Conservation (phyloP, 1,140 invertebrate genomes). For the Oreohelix idahoensis region DNA sequence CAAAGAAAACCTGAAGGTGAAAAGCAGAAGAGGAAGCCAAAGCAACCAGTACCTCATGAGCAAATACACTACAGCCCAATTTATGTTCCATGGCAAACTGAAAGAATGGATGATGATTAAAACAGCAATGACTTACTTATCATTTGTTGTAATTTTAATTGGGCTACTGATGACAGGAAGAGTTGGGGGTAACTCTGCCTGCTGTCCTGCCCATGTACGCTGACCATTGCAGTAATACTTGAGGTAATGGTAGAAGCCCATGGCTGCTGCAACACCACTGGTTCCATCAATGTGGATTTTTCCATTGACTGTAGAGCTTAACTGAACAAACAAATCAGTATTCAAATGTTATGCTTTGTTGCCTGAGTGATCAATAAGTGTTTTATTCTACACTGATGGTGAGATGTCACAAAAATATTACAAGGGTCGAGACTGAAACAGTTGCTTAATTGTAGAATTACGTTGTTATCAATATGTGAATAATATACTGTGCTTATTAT, state of each 20-base stretch:
- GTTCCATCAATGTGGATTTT: constrained; percentile 78
- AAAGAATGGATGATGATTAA: neutral
- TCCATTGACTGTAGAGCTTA: constrained; percentile 22
- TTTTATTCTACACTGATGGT: no score
- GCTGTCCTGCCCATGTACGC: constrained; percentile 87
- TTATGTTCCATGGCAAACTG: no score
- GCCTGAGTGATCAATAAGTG: neutral
- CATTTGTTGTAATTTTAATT: constrained; percentile 68
- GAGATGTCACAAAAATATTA: no score
- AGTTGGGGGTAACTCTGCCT: constrained; percentile 66
- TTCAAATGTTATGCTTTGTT: neutral
- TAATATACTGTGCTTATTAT: no score
- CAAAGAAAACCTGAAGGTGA: no score
- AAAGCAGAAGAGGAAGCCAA: no score
- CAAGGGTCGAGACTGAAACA: no score
- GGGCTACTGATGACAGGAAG: constrained; percentile 61
- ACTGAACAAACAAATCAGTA: neutral
- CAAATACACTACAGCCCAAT: no score
- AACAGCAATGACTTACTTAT: constrained; percentile 61
- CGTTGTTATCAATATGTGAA: no score
- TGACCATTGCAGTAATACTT: constrained; percentile 88
- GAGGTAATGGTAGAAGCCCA: constrained; percentile 91
- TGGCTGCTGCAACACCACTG: constrained; percentile 85
- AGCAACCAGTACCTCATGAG: no score
- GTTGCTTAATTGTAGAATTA: no score